These are phyloP conservation scores for Anastatus disparis DNA, from an alignment of 1,140 invertebrate genomes.

Conservation along the genomic window DNA sequence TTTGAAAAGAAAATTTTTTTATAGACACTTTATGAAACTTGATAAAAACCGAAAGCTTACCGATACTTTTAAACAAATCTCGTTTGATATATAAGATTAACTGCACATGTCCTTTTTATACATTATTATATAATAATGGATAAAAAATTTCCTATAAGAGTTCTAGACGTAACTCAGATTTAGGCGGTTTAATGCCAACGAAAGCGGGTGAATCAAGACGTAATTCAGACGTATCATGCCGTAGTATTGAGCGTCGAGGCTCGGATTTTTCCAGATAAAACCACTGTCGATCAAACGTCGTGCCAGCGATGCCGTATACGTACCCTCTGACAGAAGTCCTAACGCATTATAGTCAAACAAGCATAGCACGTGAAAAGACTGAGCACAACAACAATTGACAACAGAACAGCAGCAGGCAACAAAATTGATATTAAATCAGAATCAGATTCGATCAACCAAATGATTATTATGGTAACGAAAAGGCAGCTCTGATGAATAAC, in stretches of 20 bases:
- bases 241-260: constrained; percentile 42
- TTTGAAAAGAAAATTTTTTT: no score
- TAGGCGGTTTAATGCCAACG: constrained; percentile 41
- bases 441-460: constrained; percentile 56
- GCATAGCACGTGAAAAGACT: neutral
- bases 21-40: no score
- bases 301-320: constrained; percentile 54
- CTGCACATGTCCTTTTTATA: no score
- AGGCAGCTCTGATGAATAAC: constrained; percentile 52
- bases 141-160: no score
- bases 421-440: constrained; percentile 53
- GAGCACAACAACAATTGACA: constrained; percentile 46
- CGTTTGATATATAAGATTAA: no score
- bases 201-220: constrained; percentile 49
- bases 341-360: constrained; percentile 46
- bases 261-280: constrained; percentile 51
- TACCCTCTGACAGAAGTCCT: constrained; percentile 54
- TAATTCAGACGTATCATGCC: constrained; percentile 53
- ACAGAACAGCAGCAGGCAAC: constrained; percentile 48
- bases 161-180: constrained; percentile 54
- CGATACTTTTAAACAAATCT: no score
- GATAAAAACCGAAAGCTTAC: no score
- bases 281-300: constrained; percentile 52
- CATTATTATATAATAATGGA: no score
- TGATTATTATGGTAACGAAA: constrained; percentile 50